Evolutionary conservation across 2,113 vertebrate genomes (phyloP), one percentile per base, ranked within the genome.

Genomic region (Leptobrachium ailaonicum): DNA sequence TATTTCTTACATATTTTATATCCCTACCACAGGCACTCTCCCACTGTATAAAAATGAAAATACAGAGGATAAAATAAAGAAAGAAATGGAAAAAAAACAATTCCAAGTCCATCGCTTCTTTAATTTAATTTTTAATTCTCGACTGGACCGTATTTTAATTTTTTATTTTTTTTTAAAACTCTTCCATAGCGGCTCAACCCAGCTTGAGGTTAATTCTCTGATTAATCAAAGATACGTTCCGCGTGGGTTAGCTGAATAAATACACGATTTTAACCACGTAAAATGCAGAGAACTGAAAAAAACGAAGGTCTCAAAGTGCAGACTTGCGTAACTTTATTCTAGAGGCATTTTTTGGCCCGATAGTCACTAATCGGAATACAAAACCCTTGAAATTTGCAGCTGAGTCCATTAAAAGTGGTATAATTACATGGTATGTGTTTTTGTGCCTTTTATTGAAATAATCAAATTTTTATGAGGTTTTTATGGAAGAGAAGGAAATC

Each of bases 11-110:
- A 82, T 86, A 86, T 62, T 88, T 81, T 90, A 90, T 83, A 86
- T 88, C 83, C 86, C 87, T 84, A 88, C 87, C 87, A 87, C 75
- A 84, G 83, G 77, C 83, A 73, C 87, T 83, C 89, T 92, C 89
- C 89, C 86, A 11, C 86, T 84, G 84, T 84, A 85, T 83, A 85
- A 89, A 83, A 11, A 75, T 83, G 75, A 63, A 81, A 80, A 32
- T 32, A 66, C 58, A 41, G 75, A 66, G 20, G 0, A 60, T 32
- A 63, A 14, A 44, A 13, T 41, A 45, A n/a, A 71, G 7, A 60
- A 60, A 60, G 13, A 14, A 60, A 60, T 10, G 56, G 13, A 60
- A 60, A 60, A 60, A 7, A 50, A 50, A 50, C 4, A 50, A 50
- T 50, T 8, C 47, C 4, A 4, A 50, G 47, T 50, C 47, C 47